Evolutionary conservation across 2,113 vertebrate species (phyloP).

Genomic region (Trematocara variabile): DNA sequence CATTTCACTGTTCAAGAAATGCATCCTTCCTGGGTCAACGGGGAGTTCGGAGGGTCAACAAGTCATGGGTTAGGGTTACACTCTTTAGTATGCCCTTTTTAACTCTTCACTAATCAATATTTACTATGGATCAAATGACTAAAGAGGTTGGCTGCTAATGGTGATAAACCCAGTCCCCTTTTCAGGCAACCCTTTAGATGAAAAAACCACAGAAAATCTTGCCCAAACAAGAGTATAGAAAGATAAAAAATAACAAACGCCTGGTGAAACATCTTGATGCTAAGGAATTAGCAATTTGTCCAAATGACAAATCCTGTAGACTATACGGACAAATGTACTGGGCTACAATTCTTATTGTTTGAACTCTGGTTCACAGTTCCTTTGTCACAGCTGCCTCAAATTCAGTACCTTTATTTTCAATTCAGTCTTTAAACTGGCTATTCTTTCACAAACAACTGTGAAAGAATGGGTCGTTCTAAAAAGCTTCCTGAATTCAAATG

Average conservation of each 20-base stretch:
- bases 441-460: background rate
- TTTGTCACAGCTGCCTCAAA: background rate
- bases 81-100: background rate
- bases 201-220: background rate
- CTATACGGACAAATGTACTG: background rate
- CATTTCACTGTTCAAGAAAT: background rate
- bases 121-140: conserved; percentile 13
- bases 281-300: rapidly evolving
- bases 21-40: background rate
- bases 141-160: background rate
- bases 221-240: background rate
- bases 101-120: conserved; percentile 30
- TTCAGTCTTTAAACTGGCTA: background rate
- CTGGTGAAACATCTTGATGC: background rate
- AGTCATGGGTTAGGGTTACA: conserved; percentile 14
- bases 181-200: background rate
- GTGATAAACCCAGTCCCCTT: background rate
- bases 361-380: background rate
- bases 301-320: background rate
- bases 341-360: background rate
- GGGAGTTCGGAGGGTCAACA: background rate
- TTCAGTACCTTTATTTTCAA: background rate
- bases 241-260: background rate
- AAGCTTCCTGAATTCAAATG: background rate
- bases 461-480: background rate